These are phyloP conservation scores for Eclectus roratus DNA, from an alignment of 2,113 vertebrate species.

Conservation along the genomic window DNA sequence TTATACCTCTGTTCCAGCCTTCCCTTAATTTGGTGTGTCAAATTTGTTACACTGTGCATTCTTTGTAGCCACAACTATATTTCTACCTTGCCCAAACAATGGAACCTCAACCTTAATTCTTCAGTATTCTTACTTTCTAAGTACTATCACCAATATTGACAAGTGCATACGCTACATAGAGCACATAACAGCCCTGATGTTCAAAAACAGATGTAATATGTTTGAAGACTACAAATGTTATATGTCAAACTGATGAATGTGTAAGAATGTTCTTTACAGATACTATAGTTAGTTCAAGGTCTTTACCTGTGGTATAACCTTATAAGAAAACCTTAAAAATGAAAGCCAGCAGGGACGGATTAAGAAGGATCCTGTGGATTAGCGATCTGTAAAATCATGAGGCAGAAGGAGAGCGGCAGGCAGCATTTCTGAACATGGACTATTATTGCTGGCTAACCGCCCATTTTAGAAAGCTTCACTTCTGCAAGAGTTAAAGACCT, in stretches of 20 bases:
- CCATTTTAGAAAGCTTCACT: background rate
- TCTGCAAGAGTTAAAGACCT: background rate
- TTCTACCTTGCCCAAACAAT: background rate
- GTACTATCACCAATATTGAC: background rate
- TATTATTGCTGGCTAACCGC: background rate
- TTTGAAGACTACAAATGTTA: background rate
- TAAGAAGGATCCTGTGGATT: conserved; percentile 5
- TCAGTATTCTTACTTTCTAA: background rate
- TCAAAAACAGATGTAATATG: background rate
- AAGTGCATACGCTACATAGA: background rate
- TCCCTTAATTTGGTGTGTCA: background rate
- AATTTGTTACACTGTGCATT: background rate
- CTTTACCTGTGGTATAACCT: background rate
- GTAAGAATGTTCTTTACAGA: background rate
- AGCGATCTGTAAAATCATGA: background rate
- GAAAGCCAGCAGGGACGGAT: background rate
- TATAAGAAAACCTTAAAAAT: conserved; percentile 15
- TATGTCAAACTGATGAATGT: background rate
- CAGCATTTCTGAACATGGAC: background rate
- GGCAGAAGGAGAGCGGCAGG: conserved; percentile 8
- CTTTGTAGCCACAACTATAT: background rate
- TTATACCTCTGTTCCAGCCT: background rate
- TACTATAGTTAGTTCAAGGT: background rate
- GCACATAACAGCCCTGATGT: background rate
- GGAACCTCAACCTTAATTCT: background rate